Evolutionary conservation across 2,113 vertebrate species (phyloP).

Genomic region (Falcunculus frontatus): DNA sequence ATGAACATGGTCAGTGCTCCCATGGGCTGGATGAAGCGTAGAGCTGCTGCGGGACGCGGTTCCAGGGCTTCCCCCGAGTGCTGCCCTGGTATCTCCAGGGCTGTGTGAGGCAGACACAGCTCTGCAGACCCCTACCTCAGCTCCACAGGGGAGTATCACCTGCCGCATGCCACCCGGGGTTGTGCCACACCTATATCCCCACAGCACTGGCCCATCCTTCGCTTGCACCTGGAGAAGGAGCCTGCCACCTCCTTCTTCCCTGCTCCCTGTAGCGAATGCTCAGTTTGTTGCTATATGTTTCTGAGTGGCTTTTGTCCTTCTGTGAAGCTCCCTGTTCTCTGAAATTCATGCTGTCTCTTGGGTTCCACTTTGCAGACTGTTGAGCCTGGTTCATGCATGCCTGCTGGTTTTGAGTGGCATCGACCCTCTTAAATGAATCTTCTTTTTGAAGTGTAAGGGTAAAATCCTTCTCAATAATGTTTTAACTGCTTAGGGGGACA

Average conservation of each 20-base stretch:
- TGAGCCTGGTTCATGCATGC: conserved; percentile 68
- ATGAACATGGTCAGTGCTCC: background rate
- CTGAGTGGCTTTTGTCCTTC: conserved; percentile 61
- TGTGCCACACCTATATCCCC: background rate
- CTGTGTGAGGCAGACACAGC: background rate
- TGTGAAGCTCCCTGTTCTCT: conserved; percentile 65
- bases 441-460: conserved; percentile 67
- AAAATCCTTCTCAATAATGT: conserved; percentile 67
- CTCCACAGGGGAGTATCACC: background rate
- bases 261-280: background rate
- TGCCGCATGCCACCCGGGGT: background rate
- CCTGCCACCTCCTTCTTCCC: background rate
- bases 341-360: conserved; percentile 64
- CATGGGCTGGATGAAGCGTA: accelerated
- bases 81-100: background rate
- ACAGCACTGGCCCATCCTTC: background rate
- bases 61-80: background rate
- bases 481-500: conserved; percentile 60
- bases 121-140: background rate
- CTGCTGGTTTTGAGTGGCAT: conserved; percentile 66
- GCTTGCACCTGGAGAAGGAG: background rate
- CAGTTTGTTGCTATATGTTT: conserved; percentile 52
- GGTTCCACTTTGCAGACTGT: conserved; percentile 67
- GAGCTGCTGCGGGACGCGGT: accelerated
- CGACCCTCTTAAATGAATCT: conserved; percentile 66